Conservation (phyloP, 2,888 invertebrate species). For the Sphaerophoria taeniata region DNA sequence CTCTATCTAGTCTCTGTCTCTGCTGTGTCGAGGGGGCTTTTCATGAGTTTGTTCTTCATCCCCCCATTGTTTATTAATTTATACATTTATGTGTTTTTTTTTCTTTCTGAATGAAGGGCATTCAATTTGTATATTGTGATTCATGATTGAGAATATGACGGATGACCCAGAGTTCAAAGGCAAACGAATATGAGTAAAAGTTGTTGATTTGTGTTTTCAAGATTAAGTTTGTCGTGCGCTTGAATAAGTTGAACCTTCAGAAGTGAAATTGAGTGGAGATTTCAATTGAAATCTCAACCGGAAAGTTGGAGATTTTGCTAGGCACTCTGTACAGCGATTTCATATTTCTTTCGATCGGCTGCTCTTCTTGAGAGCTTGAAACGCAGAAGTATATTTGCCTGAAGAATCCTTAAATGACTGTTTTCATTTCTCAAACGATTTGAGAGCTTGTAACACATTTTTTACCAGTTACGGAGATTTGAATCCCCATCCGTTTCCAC, state of each 20-base stretch:
- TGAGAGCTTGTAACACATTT: no score
- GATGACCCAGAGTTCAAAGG: constrained; percentile 58
- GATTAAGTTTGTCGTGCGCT: not conserved
- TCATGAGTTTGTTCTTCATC: constrained; percentile 28
- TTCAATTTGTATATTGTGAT: constrained; percentile 10
- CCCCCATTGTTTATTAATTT: constrained; percentile 50
- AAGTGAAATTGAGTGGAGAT: constrained; percentile 25
- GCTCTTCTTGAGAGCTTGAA: no score
- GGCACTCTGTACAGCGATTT: no score
- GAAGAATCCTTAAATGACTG: no score
- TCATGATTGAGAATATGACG: not conserved
- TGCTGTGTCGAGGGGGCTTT: not conserved
- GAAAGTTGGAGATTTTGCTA: no score
- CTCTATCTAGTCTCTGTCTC: constrained; percentile 73
- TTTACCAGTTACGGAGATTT: no score
- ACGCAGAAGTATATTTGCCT: no score
- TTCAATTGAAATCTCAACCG: constrained; percentile 3
- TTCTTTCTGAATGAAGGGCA: constrained; percentile 33
- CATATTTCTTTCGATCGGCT: no score
- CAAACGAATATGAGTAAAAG: constrained; percentile 24
- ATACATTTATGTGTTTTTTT: not conserved
- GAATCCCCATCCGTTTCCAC: no score
- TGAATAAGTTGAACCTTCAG: constrained; percentile 13
- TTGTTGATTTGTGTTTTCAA: not conserved
- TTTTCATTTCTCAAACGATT: no score